Percentiles rank a stretch among this genome's conserved stretches.
Evolutionary conservation across 2,113 vertebrate species (phyloP).

Genomic region (Puffinus mauretanicus): DNA sequence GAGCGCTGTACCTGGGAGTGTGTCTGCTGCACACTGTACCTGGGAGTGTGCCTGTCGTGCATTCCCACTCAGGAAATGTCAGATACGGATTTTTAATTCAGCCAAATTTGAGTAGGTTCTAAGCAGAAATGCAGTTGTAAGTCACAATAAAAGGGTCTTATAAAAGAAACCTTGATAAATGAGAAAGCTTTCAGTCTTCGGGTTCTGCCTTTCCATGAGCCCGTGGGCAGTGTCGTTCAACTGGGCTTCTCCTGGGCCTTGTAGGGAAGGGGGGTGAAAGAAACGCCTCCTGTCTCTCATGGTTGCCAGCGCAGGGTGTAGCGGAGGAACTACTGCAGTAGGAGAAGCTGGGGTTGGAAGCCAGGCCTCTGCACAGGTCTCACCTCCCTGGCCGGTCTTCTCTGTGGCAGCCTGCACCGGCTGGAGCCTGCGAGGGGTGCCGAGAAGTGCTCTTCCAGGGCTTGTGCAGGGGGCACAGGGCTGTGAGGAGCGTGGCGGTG

Average conservation of each 20-base stretch:
- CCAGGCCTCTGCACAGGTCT: neutral
- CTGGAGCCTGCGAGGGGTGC: neutral
- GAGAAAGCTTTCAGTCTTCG: neutral
- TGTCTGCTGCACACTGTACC: neutral
- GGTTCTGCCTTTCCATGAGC: neutral
- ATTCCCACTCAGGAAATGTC: neutral
- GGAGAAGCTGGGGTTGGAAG: neutral
- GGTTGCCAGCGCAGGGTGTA: neutral
- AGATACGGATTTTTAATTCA: neutral
- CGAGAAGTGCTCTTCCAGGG: neutral
- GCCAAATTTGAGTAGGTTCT: neutral
- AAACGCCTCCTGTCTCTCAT: fast-evolving
- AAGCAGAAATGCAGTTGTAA: neutral
- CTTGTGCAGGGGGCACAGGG: neutral
- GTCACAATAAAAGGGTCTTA: neutral
- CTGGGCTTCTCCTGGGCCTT: neutral
- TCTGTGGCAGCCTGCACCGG: neutral
- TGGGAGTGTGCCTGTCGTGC: neutral
- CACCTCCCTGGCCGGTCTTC: neutral
- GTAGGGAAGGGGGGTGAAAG: neutral
- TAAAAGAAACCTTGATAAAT: neutral
- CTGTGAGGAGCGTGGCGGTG: neutral
- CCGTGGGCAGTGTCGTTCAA: fast-evolving
- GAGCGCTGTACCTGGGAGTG: neutral
- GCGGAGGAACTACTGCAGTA: neutral